Evolutionary conservation across 2,888 invertebrate species (phyloP), one percentile per base, ranked within the genome.

Genomic region (Eupithecia exiguata): DNA sequence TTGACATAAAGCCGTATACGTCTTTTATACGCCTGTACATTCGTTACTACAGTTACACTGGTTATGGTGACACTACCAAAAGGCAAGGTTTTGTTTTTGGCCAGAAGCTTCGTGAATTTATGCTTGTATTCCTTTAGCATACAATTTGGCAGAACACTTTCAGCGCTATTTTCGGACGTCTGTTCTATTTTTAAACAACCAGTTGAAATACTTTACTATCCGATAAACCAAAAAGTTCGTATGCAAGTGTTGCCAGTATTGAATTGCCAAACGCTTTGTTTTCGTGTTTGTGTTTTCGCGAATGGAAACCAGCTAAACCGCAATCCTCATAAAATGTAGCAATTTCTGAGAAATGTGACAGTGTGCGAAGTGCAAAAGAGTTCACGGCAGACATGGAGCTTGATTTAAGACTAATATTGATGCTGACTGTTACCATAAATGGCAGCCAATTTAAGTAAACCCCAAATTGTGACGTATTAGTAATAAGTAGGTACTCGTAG

Each of bases 1-100:
- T 78, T 77, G 81, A 76, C 79, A 72, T 76, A 77, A 80, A 83
- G 81, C 82, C 78, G 83, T 80, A 80, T 81, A 83, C 82, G 81
- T 75, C 79, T 80, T 72, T 68, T 68, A 71, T 69, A 67, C 65
- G 53, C 65, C 65, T 38, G 70, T 58, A 30, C 66, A 21, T 40
- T 66, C 21, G 16, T 65, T 36, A 65, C 21, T 65, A 65, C 63
- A 21, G 62, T 35, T 35, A 62, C 35, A 35, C 30, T 21, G 38
- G 66, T 25, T 66, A 25, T 66, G 38, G 65, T 25, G 62, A 35
- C 30, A 35, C 30, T 62, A 62, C 62, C 62, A 62, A 62, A 62
- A 35, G 62, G 35, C 62, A 35, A 30, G 62, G 7, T 35, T 53
- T 25, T 12, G 58, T 58, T 58, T 58, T 25, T 25, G 25, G 21